A percentile compares a stretch with the other conserved stretches of the same genome.
phyloP scores from a whole-genome alignment of 2,888 invertebrate genomes.

The Oscheius myriophilus region DNA sequence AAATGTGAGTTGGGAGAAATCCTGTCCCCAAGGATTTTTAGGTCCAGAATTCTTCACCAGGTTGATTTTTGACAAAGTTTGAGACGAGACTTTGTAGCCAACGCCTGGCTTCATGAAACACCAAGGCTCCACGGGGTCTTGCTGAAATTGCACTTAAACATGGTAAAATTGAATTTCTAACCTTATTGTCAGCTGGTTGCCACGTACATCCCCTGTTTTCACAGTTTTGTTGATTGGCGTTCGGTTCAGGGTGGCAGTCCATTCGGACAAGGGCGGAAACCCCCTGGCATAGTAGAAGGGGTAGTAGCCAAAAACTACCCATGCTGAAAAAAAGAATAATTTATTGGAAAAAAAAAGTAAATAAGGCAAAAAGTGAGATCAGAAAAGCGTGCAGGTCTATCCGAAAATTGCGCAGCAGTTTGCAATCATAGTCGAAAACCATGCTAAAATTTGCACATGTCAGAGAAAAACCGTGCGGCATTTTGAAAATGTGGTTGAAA shows the following conservation, averaged over 20 bases:
- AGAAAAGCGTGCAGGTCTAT: too few species aligned
- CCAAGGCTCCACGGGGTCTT: conserved; percentile 44
- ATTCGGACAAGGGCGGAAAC: conserved; percentile 33
- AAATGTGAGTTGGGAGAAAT: conserved; percentile 43
- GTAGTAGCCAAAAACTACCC: conserved; percentile 2
- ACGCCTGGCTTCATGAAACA: conserved; percentile 56
- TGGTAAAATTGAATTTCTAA: too few species aligned
- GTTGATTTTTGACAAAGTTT: conserved; percentile 32
- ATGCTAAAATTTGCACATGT: too few species aligned
- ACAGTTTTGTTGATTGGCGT: conserved; percentile 47
- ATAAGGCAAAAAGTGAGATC: too few species aligned
- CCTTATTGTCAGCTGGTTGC: conserved; percentile 27
- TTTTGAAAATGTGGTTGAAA: too few species aligned
- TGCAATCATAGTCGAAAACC: too few species aligned
- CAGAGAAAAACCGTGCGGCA: too few species aligned
- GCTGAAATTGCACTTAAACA: conserved; percentile 10
- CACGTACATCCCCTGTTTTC: conserved; percentile 60
- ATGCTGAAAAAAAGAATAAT: neutral
- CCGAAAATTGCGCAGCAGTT: too few species aligned
- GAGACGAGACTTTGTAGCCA: conserved; percentile 50
- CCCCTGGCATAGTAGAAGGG: neutral
- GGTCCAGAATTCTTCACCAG: conserved; percentile 46
- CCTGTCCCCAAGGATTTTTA: conserved; percentile 58
- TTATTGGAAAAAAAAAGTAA: too few species aligned
- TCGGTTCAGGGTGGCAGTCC: conserved; percentile 62